Conservation (phyloP, 2,888 invertebrate species). For the Clostera curtula region DNA sequence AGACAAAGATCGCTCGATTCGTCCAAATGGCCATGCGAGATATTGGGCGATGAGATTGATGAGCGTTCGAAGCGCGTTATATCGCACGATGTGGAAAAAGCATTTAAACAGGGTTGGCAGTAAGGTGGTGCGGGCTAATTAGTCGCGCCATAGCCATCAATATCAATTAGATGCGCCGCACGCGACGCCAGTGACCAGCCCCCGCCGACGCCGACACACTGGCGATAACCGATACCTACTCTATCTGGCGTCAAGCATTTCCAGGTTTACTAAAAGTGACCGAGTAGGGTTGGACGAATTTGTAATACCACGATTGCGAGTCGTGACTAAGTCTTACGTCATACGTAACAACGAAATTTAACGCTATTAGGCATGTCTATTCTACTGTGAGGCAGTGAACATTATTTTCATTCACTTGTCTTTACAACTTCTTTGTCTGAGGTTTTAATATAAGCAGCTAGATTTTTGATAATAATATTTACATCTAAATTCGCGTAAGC, state of each 20-base stretch:
- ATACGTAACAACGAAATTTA: constrained; percentile 3
- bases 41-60: constrained; percentile 41
- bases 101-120: constrained; percentile 32
- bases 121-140: constrained; percentile 59
- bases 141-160: constrained; percentile 68
- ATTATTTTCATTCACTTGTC: too few species aligned
- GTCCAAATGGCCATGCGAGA: constrained; percentile 35
- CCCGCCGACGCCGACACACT: constrained; percentile 26
- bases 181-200: constrained; percentile 47
- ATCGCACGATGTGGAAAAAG: constrained; percentile 36
- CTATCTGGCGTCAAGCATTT: constrained; percentile 51
- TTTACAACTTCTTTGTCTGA: too few species aligned
- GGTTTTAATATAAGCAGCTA: too few species aligned
- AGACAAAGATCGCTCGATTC: constrained; percentile 34
- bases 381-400: too few species aligned
- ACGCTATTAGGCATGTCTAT: too few species aligned
- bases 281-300: constrained; percentile 30
- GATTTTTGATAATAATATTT: too few species aligned
- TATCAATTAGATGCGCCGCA: constrained; percentile 72
- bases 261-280: constrained; percentile 52
- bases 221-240: constrained; percentile 45
- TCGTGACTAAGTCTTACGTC: constrained; percentile 19
- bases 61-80: constrained; percentile 33
- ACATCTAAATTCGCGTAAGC: too few species aligned
- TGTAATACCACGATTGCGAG: constrained; percentile 27